Evolutionary conservation across 2,888 invertebrate genomes (phyloP).

Genomic region (Aspidiotus destructor): DNA sequence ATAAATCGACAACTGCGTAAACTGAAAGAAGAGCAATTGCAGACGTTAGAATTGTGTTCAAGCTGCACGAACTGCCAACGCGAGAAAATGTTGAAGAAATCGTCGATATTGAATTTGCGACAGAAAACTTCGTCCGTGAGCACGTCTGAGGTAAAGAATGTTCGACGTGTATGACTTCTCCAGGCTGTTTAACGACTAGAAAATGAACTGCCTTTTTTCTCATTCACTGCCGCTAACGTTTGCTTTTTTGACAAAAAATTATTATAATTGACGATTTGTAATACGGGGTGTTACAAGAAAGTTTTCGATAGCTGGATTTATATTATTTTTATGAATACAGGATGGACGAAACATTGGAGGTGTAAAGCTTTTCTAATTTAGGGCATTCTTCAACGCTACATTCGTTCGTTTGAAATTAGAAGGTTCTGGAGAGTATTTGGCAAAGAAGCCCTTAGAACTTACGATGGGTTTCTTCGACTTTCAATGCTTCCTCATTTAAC

Average conservation of each 20-base stretch:
- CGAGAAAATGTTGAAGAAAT: slow-evolving; percentile 17
- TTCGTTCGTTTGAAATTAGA: no score
- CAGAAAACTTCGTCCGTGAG: background rate
- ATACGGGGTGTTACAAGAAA: slow-evolving; percentile 4
- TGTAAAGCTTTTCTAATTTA: no score
- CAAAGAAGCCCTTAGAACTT: no score
- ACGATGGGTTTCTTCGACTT: no score
- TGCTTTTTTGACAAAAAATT: slow-evolving; percentile 3
- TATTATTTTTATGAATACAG: no score
- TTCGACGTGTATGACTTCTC: background rate
- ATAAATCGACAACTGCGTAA: slow-evolving; percentile 23
- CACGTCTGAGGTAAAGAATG: slow-evolving; percentile 18
- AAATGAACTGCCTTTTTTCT: background rate
- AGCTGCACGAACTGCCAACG: slow-evolving; percentile 12
- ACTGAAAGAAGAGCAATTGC: slow-evolving; percentile 22
- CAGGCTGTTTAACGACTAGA: background rate
- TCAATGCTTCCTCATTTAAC: no score
- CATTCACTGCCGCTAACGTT: background rate
- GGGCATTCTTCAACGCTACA: no score
- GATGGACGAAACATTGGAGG: no score
- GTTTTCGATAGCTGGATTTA: background rate
- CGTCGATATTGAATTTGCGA: slow-evolving; percentile 7
- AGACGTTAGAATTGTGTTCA: slow-evolving; percentile 17
- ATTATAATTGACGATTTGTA: slow-evolving; percentile 3
- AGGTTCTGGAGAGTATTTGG: no score